These are phyloP conservation scores for Drosophila flavopinicola DNA, from an alignment of 2,888 invertebrate genomes.

Conservation along the genomic window DNA sequence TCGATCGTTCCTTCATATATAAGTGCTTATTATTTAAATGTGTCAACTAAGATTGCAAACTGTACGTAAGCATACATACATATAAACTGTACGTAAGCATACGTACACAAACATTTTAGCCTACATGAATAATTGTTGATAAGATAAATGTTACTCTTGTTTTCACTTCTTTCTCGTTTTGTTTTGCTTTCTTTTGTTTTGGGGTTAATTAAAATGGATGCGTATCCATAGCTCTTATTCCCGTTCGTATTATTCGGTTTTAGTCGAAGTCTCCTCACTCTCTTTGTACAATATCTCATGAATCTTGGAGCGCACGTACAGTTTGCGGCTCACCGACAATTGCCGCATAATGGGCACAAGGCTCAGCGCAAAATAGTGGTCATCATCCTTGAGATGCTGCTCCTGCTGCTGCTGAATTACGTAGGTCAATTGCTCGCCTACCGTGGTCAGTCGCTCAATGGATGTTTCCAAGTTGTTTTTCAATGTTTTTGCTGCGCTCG, in stretches of 20 bases:
- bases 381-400: constrained; percentile 61
- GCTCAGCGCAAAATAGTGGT: constrained; percentile 68
- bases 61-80: constrained; percentile 23
- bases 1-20: constrained; percentile 13
- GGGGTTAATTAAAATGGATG: constrained; percentile 18
- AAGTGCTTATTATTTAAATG: constrained; percentile 26
- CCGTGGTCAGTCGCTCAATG: constrained; percentile 60
- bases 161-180: neutral
- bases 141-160: constrained; percentile 21
- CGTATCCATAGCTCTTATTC: constrained; percentile 6
- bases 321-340: constrained; percentile 62
- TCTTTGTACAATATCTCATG: constrained; percentile 68
- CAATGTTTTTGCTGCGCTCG: constrained; percentile 59
- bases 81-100: constrained; percentile 20
- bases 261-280: constrained; percentile 42
- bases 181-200: neutral
- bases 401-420: constrained; percentile 71
- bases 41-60: constrained; percentile 23
- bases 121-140: constrained; percentile 34
- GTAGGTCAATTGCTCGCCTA: constrained; percentile 64
- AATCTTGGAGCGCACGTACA: constrained; percentile 67
- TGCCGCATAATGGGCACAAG: constrained; percentile 65
- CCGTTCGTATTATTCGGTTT: constrained; percentile 36
- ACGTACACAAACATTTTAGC: constrained; percentile 15
- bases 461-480: constrained; percentile 67